Evolutionary conservation across 2,797 vertebrate genomes (phyloP), one percentile per base, ranked within the genome.

Genomic region (Anabacerthia variegaticeps): DNA sequence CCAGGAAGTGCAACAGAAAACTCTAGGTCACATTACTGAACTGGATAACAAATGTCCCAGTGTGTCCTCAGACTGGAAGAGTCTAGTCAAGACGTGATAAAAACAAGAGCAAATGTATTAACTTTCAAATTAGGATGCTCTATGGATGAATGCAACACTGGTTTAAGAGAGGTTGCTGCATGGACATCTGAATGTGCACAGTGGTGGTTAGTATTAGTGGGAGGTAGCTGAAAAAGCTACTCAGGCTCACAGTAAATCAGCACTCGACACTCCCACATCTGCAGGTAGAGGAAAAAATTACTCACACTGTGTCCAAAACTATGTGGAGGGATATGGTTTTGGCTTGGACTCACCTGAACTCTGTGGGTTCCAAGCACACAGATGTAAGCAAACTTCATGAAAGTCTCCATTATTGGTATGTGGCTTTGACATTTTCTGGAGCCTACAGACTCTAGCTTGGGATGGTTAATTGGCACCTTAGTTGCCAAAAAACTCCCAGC

Each of bases 341-440:
- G 88, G 83, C 59, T 92, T 94, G 76, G 68, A 92, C 66, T 92
- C 79, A 81, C 55, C 83, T 94, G 89, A 93, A 89, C 77, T 82
- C 59, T 90, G 74, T 48, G 87, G 88, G 32, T 81, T 93, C 55
- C 59, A 63, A 66, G 34, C 1, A 15, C 55, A 88, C 41, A 82
- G 88, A 92, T 54, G 59, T 67, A 93, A 94, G 67, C 59, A 71
- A 63, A 76, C 26, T 92, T 90, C 74, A 78, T 95, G 88, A 96
- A 95, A 79, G 87, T n/a, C 23, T 66, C 62, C 37, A 66, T 92
- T 96, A 69, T 67, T 72, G n/a, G 43, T 91, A 48, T 91, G 85
- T 46, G 87, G 81, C 58, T 91, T 91, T 81, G 65, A 89, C 44
- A 21, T 88, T 86, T 94, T 86, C 79, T 61, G 89, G 41, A 94